phyloP scores from a whole-genome alignment of 1,140 invertebrate genomes.

The Laodelphax striatellus region DNA sequence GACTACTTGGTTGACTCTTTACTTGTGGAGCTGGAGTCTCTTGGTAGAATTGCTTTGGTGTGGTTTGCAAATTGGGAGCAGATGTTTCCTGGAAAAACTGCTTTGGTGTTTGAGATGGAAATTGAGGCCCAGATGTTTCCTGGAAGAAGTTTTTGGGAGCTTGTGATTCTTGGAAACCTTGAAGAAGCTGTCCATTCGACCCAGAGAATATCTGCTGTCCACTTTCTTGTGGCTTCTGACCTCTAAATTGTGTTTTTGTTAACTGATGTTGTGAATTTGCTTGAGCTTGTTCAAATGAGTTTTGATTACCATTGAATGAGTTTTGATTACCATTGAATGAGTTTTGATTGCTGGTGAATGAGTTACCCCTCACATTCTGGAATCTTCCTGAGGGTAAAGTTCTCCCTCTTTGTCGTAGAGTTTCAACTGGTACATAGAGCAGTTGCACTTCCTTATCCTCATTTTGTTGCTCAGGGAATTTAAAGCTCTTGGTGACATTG shows the following conservation, averaged over 20 bases:
- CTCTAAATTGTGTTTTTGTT: too few relatives aligned
- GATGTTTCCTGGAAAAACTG: neutral
- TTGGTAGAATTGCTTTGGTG: too few relatives aligned
- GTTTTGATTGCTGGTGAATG: too few relatives aligned
- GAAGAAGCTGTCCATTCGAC: too few relatives aligned
- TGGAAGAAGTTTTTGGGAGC: constrained; percentile 7
- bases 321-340: too few relatives aligned
- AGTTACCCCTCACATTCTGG: too few relatives aligned
- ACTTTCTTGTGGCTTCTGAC: too few relatives aligned
- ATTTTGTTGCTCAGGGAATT: constrained; percentile 11
- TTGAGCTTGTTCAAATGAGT: too few relatives aligned
- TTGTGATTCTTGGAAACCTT: neutral
- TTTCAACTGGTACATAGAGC: constrained; percentile 67
- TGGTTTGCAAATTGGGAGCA: neutral
- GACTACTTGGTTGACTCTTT: neutral
- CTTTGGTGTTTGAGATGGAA: constrained; percentile 5
- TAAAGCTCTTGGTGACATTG: constrained; percentile 3
- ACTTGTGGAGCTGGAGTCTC: neutral
- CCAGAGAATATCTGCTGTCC: too few relatives aligned
- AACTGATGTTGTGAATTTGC: too few relatives aligned
- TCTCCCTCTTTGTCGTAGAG: constrained; percentile 42
- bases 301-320: too few relatives aligned
- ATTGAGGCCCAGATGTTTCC: neutral
- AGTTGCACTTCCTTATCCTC: constrained; percentile 59
- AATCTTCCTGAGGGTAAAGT: too few relatives aligned